A percentile compares a stretch with the other conserved stretches of the same genome.
Conservation (phyloP, 2,888 invertebrate species). For the Corythucha ciliata region DNA sequence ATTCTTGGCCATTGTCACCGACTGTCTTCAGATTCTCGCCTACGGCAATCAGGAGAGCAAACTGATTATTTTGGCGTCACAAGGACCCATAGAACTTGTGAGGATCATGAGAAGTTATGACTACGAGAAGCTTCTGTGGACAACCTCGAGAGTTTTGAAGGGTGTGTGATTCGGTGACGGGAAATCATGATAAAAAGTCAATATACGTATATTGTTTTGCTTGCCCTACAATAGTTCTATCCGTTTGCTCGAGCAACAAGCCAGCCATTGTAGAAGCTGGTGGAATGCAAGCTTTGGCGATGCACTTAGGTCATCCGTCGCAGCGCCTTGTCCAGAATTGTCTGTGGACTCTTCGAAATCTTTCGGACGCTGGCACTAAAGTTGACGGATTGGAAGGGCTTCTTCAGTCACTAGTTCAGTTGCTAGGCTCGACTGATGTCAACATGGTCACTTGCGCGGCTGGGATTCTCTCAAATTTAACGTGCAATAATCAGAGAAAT, state of each 20-base stretch:
- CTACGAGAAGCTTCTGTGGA: slow-evolving; percentile 97
- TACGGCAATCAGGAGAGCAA: slow-evolving; percentile 98
- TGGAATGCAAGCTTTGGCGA: slow-evolving; percentile 93
- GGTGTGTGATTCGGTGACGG: slow-evolving; percentile 42
- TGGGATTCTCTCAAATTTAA: slow-evolving; percentile 95
- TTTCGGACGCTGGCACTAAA: slow-evolving; percentile 97
- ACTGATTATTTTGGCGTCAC: slow-evolving; percentile 88
- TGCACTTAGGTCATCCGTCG: slow-evolving; percentile 89
- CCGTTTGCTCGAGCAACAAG: slow-evolving; percentile 97
- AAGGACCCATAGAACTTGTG: slow-evolving; percentile 92
- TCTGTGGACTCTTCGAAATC: slow-evolving; percentile 93
- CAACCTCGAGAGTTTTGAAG: slow-evolving; percentile 96
- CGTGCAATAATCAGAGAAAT: slow-evolving; percentile 98
- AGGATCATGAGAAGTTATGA: slow-evolving; percentile 95
- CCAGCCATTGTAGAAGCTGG: slow-evolving; percentile 97
- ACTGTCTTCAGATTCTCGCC: slow-evolving; percentile 95
- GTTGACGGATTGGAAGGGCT: slow-evolving; percentile 83
- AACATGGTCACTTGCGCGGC: slow-evolving; percentile 98
- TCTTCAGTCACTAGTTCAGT: slow-evolving; percentile 79
- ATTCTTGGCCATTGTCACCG: slow-evolving; percentile 95
- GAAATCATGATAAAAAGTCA: background rate
- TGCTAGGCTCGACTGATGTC: slow-evolving; percentile 83
- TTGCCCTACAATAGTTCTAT: slow-evolving; percentile 73
- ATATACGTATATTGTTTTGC: background rate
- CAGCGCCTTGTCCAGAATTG: slow-evolving; percentile 93